Base-by-base conservation (phyloP, 1,140 invertebrate species). In the Venustaconcha ellipsiformis region DNA sequence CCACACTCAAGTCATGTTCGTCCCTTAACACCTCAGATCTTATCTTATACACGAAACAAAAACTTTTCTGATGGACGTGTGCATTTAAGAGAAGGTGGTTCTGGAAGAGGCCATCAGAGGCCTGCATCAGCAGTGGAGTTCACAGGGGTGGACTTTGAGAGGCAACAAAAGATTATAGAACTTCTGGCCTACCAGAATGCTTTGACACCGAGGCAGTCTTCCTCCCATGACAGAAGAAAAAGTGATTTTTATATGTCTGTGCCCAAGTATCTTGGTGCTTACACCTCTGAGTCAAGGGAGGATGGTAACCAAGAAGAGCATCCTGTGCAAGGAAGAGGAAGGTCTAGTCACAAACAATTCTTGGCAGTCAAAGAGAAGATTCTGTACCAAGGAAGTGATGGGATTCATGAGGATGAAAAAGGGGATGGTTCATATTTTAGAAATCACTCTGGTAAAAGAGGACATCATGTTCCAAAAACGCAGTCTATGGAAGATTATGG, bases 61-160 rank as follows among this genome's bases (percentile, higher is more conserved):
- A 48, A 48, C 37, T 48, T 48, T 48, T 8, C 37, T 48, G 37
- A 48, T 48, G 37, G 37, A 48, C 37, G 11, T 72, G 62, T 66
- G 13, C 67, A 60, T 12, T 62, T 65, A 57, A 59, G 75, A 57
- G 75, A 77, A 55, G 75, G 72, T 23, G 62, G 23, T 72, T 58
- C 68, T 13, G 74, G 70, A 58, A 70, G 26, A 58, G 59, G 62
- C 30, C 56, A 70, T 57, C 68, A 70, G n/a, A 66, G 75, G 68
- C 75, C 75, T 59, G 63, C 63, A 20, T 77, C 75, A 57, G 75
- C 75, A 14, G 72, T 77, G 75, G 75, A 77, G 30, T 77, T 72
- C 57, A 65, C 68, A 17, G 66, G 71, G 58, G 56, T 57, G 14
- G 56, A 57, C 17, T 63, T 23, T 58, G 65, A 67, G n/a, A 63